Evolutionary conservation across 2,888 invertebrate genomes (phyloP).

Genomic region (Morinoia aosen): DNA sequence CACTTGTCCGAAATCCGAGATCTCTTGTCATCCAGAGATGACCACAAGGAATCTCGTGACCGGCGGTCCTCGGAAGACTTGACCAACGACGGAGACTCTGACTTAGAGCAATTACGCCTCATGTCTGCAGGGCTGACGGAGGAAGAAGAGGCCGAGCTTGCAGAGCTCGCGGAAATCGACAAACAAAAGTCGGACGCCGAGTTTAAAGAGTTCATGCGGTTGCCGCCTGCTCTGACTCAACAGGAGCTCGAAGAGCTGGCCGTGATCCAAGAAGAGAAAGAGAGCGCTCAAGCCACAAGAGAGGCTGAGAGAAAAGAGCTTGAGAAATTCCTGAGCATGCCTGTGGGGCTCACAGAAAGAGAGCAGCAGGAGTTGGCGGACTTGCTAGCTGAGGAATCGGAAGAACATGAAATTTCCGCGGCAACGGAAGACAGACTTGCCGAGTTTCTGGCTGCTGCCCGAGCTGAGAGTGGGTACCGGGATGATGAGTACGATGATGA

Average conservation of each 20-base stretch:
- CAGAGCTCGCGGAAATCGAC: slow-evolving; percentile 30
- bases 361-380: slow-evolving; percentile 63
- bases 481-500: slow-evolving; percentile 49
- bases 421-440: slow-evolving; percentile 55
- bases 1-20: slow-evolving; percentile 11
- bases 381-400: slow-evolving; percentile 54
- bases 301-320: slow-evolving; percentile 59
- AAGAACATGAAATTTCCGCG: slow-evolving; percentile 9
- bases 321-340: slow-evolving; percentile 62
- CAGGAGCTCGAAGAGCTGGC: slow-evolving; percentile 61
- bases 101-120: background rate
- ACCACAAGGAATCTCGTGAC: background rate
- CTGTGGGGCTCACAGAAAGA: slow-evolving; percentile 61
- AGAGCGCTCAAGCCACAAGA: slow-evolving; percentile 24
- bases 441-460: slow-evolving; percentile 40
- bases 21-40: background rate
- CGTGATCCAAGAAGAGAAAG: slow-evolving; percentile 57
- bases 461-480: slow-evolving; percentile 36
- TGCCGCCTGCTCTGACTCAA: slow-evolving; percentile 59
- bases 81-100: background rate
- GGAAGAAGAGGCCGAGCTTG: slow-evolving; percentile 53
- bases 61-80: background rate
- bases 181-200: slow-evolving; percentile 14
- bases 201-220: slow-evolving; percentile 57
- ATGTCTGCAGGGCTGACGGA: slow-evolving; percentile 39